Conservation (phyloP, 2,888 invertebrate species). For the Microplitis manilae region DNA sequence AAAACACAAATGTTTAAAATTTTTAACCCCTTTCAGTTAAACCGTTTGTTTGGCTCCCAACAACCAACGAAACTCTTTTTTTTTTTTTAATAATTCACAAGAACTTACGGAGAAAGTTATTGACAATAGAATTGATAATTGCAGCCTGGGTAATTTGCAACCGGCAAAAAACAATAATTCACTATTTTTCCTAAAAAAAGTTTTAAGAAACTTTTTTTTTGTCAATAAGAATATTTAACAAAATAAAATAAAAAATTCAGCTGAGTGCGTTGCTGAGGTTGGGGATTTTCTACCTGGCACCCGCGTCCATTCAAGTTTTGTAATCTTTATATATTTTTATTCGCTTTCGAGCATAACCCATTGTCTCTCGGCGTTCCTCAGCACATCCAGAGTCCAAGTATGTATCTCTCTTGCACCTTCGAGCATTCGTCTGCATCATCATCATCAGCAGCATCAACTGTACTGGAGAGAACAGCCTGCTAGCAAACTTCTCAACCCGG, state of each 20-base stretch:
- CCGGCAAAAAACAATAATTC: no score
- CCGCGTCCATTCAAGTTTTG: constrained; percentile 33
- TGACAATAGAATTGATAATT: background rate
- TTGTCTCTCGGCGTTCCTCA: constrained; percentile 20
- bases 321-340: constrained; percentile 18
- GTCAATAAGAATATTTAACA: background rate
- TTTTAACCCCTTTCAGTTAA: background rate
- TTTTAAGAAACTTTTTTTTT: no score
- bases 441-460: background rate
- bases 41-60: background rate
- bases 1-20: background rate
- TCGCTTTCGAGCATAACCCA: background rate
- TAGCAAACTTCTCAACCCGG: constrained; percentile 45
- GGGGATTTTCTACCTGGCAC: constrained; percentile 29
- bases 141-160: background rate
- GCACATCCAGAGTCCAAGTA: background rate
- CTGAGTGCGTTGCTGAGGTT: background rate
- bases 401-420: background rate
- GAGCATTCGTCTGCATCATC: background rate
- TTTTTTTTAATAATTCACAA: background rate
- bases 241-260: background rate
- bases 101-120: background rate
- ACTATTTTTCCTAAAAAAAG: no score
- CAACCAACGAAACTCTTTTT: background rate
- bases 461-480: constrained; percentile 5